Base-by-base conservation (phyloP, 2,797 vertebrate genomes). In the Vireo griseus region DNA sequence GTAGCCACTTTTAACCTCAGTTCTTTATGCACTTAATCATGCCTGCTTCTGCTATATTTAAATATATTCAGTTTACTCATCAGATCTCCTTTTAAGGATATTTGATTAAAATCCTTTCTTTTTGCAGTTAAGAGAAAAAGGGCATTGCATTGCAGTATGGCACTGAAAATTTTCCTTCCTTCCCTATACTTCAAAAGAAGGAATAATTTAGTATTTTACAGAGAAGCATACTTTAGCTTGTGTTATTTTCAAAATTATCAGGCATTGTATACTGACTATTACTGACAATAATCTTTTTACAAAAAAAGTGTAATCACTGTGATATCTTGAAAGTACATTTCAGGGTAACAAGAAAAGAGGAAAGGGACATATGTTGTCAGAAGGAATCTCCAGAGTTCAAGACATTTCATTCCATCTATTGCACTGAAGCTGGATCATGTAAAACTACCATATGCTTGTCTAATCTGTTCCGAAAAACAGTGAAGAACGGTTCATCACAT, bases 1-100 rank as follows among this genome's bases (percentile, higher is more conserved):
- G 45, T 51, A 95, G 44, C 33, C 31, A 77, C 66, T 94, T 96
- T 91, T 94, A 96, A 85, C 89, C 62, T 94, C 78, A 88, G 6
- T 93, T 95, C n/a, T 77, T 95, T 90, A 82, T 90, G 48, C 44
- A 93, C 48, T 94, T 96, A 93, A 94, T 95, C 87, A 58, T 95
- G 52, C 33, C 75, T 95, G 22, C 77, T 92, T 93, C 92, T 31
- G 26, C 65, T 94, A 65, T 91, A 89, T 94, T 91, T 92, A 88
- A 94, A 86, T 88, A 69, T 86, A 88, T 91, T 92, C 16, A 16
- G 61, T 92, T 91, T 88, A 65, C 40, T 69, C 54, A 90, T 81
- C 42, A 74, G 52, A 75, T 83, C 16, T 86, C 42, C 71, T 78
- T 90, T 95, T 67, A 79, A 68, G 31, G 54, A 48, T 58, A 91